phyloP scores from a whole-genome alignment of 1,140 invertebrate species.

The Steinernema khuongi region DNA sequence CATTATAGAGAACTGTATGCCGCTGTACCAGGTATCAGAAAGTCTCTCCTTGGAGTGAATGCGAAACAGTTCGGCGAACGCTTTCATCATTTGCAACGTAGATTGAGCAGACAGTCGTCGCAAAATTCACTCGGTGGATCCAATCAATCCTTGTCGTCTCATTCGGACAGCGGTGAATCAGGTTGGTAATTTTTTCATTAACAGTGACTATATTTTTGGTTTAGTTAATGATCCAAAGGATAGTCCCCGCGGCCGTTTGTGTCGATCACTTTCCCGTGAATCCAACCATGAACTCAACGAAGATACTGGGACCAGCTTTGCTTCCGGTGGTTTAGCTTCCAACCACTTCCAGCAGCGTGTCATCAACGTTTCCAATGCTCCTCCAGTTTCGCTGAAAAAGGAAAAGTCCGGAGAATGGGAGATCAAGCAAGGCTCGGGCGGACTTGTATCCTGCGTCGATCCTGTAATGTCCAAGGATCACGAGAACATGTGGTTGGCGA shows the following conservation, averaged over 20 bases:
- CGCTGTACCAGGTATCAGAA: constrained; percentile 55
- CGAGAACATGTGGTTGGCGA: constrained; percentile 58
- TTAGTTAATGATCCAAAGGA: neutral
- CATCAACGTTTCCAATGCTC: constrained; percentile 58
- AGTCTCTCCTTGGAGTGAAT: constrained; percentile 52
- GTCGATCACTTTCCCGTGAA: neutral
- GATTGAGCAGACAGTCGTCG: constrained; percentile 24
- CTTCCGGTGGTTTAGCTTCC: constrained; percentile 47
- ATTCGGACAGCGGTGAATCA: constrained; percentile 11
- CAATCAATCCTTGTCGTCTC: constrained; percentile 14
- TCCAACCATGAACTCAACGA: constrained; percentile 32
- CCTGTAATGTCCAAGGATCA: constrained; percentile 55
- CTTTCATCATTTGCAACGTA: constrained; percentile 55
- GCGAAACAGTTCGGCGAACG: constrained; percentile 56
- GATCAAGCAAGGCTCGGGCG: constrained; percentile 58
- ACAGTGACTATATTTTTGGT: constrained; percentile 19
- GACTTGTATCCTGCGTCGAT: constrained; percentile 56
- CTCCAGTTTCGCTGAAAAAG: constrained; percentile 53
- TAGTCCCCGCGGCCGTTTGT: neutral
- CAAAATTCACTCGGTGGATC: constrained; percentile 7
- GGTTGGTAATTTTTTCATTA: constrained; percentile 6
- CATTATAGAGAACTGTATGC: constrained; percentile 56
- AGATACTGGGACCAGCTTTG: constrained; percentile 27
- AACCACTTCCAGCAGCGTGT: constrained; percentile 54
- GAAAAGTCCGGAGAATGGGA: constrained; percentile 57